These are phyloP conservation scores for Pammene fasciana DNA, from an alignment of 2,888 invertebrate species.

Conservation along the genomic window DNA sequence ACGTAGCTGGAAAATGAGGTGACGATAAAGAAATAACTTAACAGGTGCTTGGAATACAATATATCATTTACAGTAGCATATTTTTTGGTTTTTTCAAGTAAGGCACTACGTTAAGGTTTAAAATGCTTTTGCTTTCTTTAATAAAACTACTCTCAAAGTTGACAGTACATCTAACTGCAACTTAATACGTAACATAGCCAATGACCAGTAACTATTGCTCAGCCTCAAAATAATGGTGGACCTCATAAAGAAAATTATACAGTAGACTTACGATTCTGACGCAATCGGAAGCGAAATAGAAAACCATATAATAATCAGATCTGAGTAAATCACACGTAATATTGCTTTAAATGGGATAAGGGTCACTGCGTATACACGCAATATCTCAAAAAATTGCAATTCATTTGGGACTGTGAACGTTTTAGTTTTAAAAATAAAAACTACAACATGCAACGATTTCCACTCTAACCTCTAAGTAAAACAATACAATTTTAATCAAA, in stretches of 20 bases:
- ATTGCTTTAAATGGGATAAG: constrained; percentile 18
- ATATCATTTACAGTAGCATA: neutral
- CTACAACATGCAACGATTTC: neutral
- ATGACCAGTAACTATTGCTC: constrained; percentile 10
- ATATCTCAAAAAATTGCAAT: constrained; percentile 19
- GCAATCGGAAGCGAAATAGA: constrained; percentile 23
- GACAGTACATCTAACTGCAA: no score
- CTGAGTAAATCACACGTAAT: constrained; percentile 30
- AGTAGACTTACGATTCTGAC: constrained; percentile 15
- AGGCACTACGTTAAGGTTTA: neutral
- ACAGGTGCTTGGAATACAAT: constrained; percentile 4
- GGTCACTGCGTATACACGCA: constrained; percentile 24
- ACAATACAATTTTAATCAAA: neutral
- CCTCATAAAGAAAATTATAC: constrained; percentile 22
- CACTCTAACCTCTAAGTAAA: neutral
- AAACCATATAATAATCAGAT: constrained; percentile 31
- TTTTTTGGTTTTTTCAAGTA: neutral
- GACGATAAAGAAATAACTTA: constrained; percentile 31
- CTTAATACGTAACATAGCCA: constrained; percentile 8
- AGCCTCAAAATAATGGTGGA: constrained; percentile 16
- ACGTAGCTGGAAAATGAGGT: constrained; percentile 21
- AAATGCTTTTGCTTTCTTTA: no score
- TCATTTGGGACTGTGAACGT: constrained; percentile 4
- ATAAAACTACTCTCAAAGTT: no score
- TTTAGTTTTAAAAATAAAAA: constrained; percentile 1